These are phyloP conservation scores for Nomada lathburiana DNA, from an alignment of 2,888 invertebrate genomes.

Conservation along the genomic window DNA sequence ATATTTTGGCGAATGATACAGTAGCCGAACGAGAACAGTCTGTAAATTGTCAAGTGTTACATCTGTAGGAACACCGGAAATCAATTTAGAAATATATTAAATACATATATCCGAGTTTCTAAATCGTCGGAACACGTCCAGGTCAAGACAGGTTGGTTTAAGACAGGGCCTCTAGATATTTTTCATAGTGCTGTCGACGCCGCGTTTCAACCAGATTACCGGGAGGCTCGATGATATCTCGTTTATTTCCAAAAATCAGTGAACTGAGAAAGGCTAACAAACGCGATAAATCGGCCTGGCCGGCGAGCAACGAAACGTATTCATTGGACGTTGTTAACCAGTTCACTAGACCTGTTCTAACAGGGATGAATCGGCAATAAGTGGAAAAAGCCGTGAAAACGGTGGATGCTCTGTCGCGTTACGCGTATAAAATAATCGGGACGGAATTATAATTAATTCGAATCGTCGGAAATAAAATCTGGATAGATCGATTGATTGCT, in stretches of 20 bases:
- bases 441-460: too few relatives aligned
- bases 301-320: conserved; percentile 58
- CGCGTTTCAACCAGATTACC: conserved; percentile 14
- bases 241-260: conserved; percentile 60
- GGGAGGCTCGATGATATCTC: conserved; percentile 60
- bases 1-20: too few relatives aligned
- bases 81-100: too few relatives aligned
- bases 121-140: too few relatives aligned
- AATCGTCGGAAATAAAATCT: too few relatives aligned
- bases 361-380: conserved; percentile 38
- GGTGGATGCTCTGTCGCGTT: background rate
- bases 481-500: too few relatives aligned
- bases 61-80: too few relatives aligned
- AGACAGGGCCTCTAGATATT: background rate
- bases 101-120: too few relatives aligned
- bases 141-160: conserved; percentile 12
- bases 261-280: conserved; percentile 48
- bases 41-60: too few relatives aligned
- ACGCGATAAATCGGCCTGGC: conserved; percentile 60
- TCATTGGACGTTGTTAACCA: conserved; percentile 65
- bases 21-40: too few relatives aligned
- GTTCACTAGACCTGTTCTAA: conserved; percentile 18
- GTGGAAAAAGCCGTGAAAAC: background rate
- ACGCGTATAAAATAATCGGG: too few relatives aligned
- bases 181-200: background rate